Percentiles rank a stretch among this genome's conserved stretches.
Conservation (phyloP, 2,888 invertebrate genomes). For the Tanytarsus gracilentus region DNA sequence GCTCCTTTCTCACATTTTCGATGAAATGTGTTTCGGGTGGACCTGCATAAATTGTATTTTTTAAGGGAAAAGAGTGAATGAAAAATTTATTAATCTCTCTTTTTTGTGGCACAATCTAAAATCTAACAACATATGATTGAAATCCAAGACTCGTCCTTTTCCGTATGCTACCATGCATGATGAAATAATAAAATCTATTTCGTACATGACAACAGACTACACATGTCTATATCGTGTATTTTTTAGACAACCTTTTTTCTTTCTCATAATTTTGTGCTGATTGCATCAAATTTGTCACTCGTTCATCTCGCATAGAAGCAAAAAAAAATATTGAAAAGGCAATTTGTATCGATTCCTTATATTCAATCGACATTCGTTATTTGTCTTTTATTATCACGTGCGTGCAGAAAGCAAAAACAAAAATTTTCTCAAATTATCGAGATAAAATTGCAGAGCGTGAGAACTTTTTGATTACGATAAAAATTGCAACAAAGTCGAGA, state of each 20-base stretch:
- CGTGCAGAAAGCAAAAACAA: not conserved
- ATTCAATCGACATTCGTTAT: not conserved
- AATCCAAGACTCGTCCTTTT: not conserved
- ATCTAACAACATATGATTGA: not conserved
- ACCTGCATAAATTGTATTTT: constrained; percentile 30
- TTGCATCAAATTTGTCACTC: constrained; percentile 2
- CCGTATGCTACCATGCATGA: not conserved
- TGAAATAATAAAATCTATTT: too few relatives aligned
- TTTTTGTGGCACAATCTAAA: not conserved
- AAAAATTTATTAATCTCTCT: not conserved
- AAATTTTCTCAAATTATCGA: not conserved
- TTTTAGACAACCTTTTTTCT: too few relatives aligned
- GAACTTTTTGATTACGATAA: not conserved
- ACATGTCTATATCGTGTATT: too few relatives aligned
- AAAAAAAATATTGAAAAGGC: not conserved
- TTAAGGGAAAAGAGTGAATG: not conserved
- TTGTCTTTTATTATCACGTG: not conserved
- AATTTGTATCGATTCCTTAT: constrained; percentile 6
- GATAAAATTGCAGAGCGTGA: not conserved
- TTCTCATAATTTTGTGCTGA: not conserved
- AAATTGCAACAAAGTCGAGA: not conserved
- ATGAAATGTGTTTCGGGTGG: constrained; percentile 36
- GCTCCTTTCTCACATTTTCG: constrained; percentile 35
- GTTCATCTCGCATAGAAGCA: too few relatives aligned
- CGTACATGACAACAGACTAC: too few relatives aligned